Evolutionary conservation across 2,888 invertebrate species (phyloP), one percentile per base, ranked within the genome.

Genomic region (Melinopterus prodromus): DNA sequence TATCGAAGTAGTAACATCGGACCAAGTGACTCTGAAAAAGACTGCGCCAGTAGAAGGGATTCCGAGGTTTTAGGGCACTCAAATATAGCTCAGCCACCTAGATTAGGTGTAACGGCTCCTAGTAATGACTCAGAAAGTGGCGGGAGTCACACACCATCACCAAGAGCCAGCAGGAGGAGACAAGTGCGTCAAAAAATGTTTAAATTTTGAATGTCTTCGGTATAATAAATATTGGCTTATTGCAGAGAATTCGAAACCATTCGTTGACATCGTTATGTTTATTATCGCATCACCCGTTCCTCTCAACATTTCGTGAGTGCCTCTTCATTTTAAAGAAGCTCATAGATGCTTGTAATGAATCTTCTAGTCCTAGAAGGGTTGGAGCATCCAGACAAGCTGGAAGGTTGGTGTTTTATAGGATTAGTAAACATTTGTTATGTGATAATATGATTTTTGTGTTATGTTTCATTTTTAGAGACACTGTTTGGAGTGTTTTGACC

Each of bases 261-360:
- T 98, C 99, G 14, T 91, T 99, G 84, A 99, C 99, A 70, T 99
- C 99, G 76, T 91, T 99, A 80, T 99, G 99, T 91, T 93, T 99
- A 84, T 93, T 99, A 80, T 99, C 99, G 82, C 99, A 99, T 92
- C 99, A 99, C 92, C 99, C 99, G 69, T 99, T 99, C 91, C 98
- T 99, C 90, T 96, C 99, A 82, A 98, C 97, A 87, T 99, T 99
- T 91, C 96, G 99, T 84, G 98, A 99, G 92, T 98, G 99, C 91
- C 93, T 99, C 85, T 97, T 96, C 91, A 95, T 98, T 85, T 92
- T 99, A 86, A 97, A 98, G 90, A 96, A 96, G 88, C 92, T 99
- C 84, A 98, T 99, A 86, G 99, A 99, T 90, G 98, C 98, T 80
- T 99, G 99, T 90, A 98, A 99, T 90, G 98, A 98, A 90, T 96